Base-by-base conservation (phyloP, 1,140 invertebrate genomes). In the Popillia japonica region DNA sequence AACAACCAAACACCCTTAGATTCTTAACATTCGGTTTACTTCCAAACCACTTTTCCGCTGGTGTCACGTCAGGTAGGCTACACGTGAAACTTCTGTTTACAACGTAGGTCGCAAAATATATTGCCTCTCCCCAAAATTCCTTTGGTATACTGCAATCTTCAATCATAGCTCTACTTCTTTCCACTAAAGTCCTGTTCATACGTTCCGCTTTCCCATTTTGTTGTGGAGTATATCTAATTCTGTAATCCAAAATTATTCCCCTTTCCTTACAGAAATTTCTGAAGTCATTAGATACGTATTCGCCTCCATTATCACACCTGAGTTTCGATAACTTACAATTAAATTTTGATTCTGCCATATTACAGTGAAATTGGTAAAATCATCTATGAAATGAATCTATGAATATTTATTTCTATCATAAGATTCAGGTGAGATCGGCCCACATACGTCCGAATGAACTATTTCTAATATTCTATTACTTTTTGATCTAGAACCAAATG, bases 181-280 rank as follows among this genome's bases (percentile, higher is more conserved):
- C 85, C 2, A 84, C 75, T 7, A 89, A 34, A 11, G 84, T 88
- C 79, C 87, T 68, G 27, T 85, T 88, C 72, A 86, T 84, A 40
- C 83, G 75, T 76, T 89, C 88, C n/a, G 84, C 83, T 11, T 80
- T 80, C 6, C 87, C 87, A 82, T 90, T 90, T 78, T 88, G 84
- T 81, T 90, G 79, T 1, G 88, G 87, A 6, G 85, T 87, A 79
- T 89, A 89, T 22, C 10, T 9, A 17, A 22, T 17, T 44, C 41
- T 44, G 14, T 44, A 72, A 34, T 83, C 82, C 11, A 82, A 86
- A 22, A 42, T 76, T 20, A 88, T 86, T n/a, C 85, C 86, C 48
- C 75, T 41, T 61, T 44, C 76, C 27, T 76, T 14, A 1, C 84
- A 80, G 7, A 86, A 72, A 10, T 85, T 72, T 76, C 83, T 79